Base-by-base conservation (phyloP, 2,113 vertebrate genomes). In the Ophiodon elongatus region DNA sequence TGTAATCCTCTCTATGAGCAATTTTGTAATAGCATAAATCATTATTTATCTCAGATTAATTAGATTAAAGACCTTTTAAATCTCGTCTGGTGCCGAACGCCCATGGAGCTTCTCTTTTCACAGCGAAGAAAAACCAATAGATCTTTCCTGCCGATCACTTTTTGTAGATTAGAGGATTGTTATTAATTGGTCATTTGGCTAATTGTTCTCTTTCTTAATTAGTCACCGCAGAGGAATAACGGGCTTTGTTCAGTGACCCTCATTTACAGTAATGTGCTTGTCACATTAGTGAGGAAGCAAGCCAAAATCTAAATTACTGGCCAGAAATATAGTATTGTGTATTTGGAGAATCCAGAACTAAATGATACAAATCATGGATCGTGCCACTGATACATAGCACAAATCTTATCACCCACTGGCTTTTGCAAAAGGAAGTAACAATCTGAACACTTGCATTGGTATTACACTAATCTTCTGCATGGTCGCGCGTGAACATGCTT, bases 41-140 rank as follows among this genome's bases (percentile, higher is more conserved):
- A 89, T 93, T 95, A 94, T 94, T 95, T 95, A 95, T 95, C 91
- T 92, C 82, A 91, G 92, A 95, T 94, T 94, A 94, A 94, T 95
- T 93, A 88, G 92, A 95, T 94, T 92, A 94, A 92, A 93, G 91
- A 91, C 85, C 90, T 90, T 92, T 93, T 92, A 94, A 94, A 92
- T 92, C 91, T 91, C 63, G 71, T 92, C 88, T 89, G 63, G 86
- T 89, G 83, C 78, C 88, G 88, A 92, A 88, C 65, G 90, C 93
- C 92, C 64, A 89, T 92, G 90, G 92, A 94, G 91, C 86, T 89
- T 91, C 83, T 92, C 89, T 84, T 94, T 92, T 91, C 92, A 88
- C 76, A 71, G 76, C 19, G 37, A 50, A 89, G 90, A 88, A 92
- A 92, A 90, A 73, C 73, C 64, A 88, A 85, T 79, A 71, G 90